These are phyloP conservation scores for Pteruthius melanotis DNA, from an alignment of 2,113 vertebrate species.

Conservation along the genomic window DNA sequence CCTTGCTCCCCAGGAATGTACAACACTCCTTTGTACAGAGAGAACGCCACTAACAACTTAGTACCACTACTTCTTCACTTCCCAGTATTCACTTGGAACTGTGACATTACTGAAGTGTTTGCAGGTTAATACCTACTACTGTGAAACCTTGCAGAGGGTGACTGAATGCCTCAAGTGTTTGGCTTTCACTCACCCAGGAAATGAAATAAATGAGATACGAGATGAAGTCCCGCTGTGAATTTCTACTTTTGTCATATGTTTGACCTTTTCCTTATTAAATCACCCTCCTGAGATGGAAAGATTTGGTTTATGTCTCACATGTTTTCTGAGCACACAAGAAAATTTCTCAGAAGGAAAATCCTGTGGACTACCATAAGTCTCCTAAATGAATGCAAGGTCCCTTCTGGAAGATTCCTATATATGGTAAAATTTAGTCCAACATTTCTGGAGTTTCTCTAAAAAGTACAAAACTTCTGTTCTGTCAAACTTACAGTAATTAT, in stretches of 20 bases:
- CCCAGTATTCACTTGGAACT: background rate
- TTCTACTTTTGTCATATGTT: background rate
- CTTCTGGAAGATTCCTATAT: background rate
- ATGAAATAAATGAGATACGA: background rate
- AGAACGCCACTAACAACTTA: background rate
- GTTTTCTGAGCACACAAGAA: background rate
- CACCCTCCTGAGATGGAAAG: background rate
- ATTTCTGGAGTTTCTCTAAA: background rate
- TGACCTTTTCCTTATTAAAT: background rate
- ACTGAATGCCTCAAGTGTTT: background rate
- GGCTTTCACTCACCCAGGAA: background rate
- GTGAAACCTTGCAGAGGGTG: background rate
- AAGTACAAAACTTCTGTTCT: background rate
- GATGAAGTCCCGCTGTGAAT: background rate
- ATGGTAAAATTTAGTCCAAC: background rate
- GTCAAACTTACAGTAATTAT: background rate
- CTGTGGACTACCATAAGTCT: background rate
- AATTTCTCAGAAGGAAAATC: background rate
- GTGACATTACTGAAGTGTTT: background rate
- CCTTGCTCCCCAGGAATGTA: background rate
- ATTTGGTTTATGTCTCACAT: background rate
- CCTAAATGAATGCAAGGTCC: background rate
- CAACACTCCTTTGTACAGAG: background rate
- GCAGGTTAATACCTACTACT: background rate
- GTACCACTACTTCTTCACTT: background rate